These are phyloP conservation scores for Danio kyathit DNA, from an alignment of 2,797 vertebrate genomes.

Conservation along the genomic window DNA sequence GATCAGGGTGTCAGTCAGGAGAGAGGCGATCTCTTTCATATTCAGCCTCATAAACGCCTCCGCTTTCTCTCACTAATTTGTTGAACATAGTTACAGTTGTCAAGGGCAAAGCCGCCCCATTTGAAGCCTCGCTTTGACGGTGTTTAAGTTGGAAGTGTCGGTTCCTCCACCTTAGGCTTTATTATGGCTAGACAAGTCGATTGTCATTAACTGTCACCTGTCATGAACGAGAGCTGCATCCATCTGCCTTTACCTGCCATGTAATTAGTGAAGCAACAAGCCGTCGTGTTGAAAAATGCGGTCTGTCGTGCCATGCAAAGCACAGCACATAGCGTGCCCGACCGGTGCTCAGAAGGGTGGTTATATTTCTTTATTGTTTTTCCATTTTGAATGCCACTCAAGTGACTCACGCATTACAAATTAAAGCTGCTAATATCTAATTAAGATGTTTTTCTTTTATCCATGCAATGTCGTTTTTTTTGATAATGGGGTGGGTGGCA, in stretches of 20 bases:
- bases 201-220: slow-evolving; percentile 81
- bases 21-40: slow-evolving; percentile 66
- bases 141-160: slow-evolving; percentile 77
- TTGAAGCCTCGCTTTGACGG: slow-evolving; percentile 55
- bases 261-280: slow-evolving; percentile 69
- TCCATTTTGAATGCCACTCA: slow-evolving; percentile 58
- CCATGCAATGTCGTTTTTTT: slow-evolving; percentile 44
- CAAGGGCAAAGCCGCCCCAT: slow-evolving; percentile 69
- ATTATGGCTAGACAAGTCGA: slow-evolving; percentile 77
- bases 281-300: slow-evolving; percentile 70
- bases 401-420: slow-evolving; percentile 63
- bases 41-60: slow-evolving; percentile 64
- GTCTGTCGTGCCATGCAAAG: slow-evolving; percentile 64
- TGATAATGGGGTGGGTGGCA: slow-evolving; percentile 24
- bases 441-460: slow-evolving; percentile 55
- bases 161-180: slow-evolving; percentile 74
- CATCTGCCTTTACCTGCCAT: slow-evolving; percentile 68
- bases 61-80: slow-evolving; percentile 76
- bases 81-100: slow-evolving; percentile 81
- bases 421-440: slow-evolving; percentile 59
- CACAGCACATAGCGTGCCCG: slow-evolving; percentile 60
- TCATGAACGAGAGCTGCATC: slow-evolving; percentile 58
- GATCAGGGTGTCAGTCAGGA: slow-evolving; percentile 66
- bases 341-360: slow-evolving; percentile 67
- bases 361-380: slow-evolving; percentile 62